Conservation (phyloP, 1,140 invertebrate genomes). For the Pinna nobilis region DNA sequence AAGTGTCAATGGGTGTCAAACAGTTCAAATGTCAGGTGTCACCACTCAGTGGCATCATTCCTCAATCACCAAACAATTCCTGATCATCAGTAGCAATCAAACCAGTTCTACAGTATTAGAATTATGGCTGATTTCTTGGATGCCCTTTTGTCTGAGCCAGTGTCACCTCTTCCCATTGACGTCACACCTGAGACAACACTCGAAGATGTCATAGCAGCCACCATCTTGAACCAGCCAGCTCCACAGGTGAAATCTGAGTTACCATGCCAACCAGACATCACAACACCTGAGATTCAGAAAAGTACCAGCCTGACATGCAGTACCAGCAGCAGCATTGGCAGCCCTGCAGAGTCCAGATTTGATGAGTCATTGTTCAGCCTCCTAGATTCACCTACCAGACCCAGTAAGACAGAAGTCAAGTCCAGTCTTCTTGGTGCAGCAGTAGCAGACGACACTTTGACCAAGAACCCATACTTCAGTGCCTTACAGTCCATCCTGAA, state of each 20-base stretch:
- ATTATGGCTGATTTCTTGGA: too few relatives aligned
- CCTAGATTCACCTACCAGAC: constrained; percentile 23
- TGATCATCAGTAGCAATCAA: too few relatives aligned
- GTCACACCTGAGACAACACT: constrained; percentile 3
- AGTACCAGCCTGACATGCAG: not conserved
- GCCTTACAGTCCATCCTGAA: constrained; percentile 29
- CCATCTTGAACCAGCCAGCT: not conserved
- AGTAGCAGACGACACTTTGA: constrained; percentile 23
- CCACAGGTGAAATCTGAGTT: not conserved
- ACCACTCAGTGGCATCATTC: too few relatives aligned
- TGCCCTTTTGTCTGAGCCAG: too few relatives aligned
- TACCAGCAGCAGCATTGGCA: not conserved
- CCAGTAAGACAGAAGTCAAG: not conserved
- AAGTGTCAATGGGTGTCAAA: too few relatives aligned
- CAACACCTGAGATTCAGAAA: not conserved
- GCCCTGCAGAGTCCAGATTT: constrained; percentile 29
- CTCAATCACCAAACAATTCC: too few relatives aligned
- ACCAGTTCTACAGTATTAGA: too few relatives aligned
- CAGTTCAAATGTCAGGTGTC: too few relatives aligned
- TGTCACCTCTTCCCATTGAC: not conserved
- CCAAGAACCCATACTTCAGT: constrained; percentile 35
- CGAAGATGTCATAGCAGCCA: constrained; percentile 17
- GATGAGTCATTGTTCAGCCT: constrained; percentile 34
- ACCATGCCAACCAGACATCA: not conserved
- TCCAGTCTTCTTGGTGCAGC: too few relatives aligned